A percentile compares a stretch with the other conserved stretches of the same genome.
Evolutionary conservation across 2,797 vertebrate genomes (phyloP).

Genomic region (Dryobates pubescens): DNA sequence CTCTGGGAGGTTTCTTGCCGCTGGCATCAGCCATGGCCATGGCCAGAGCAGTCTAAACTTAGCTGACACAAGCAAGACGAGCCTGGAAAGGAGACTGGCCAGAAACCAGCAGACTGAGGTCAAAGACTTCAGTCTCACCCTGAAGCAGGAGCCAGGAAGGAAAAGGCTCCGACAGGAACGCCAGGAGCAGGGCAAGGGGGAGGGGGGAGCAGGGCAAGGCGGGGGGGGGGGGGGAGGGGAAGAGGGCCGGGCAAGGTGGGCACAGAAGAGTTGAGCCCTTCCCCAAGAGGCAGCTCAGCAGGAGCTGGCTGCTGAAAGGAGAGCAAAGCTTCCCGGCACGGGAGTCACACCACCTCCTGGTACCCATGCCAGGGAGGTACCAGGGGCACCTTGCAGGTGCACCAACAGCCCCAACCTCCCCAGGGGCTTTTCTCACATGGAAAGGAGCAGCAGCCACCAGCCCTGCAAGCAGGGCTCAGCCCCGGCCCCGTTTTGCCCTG

Average conservation of each 20-base stretch:
- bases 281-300: not conserved
- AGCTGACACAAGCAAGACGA: slow-evolving; percentile 34
- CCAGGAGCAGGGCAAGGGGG: not conserved
- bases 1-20: slow-evolving; percentile 1
- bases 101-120: slow-evolving; percentile 54
- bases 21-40: not conserved
- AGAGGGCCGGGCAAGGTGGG: no score
- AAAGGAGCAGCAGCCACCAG: not conserved
- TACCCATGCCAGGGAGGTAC: not conserved
- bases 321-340: slow-evolving; percentile 56
- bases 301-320: not conserved
- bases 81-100: slow-evolving; percentile 56
- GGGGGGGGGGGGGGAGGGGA: not conserved
- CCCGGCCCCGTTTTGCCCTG: not conserved
- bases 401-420: no score
- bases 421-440: rapidly evolving
- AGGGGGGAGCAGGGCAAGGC: not conserved
- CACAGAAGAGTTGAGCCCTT: not conserved
- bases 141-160: not conserved
- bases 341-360: rapidly evolving
- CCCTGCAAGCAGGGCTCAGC: not conserved
- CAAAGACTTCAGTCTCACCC: slow-evolving; percentile 3
- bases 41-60: slow-evolving; percentile 55
- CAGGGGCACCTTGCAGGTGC: rapidly evolving
- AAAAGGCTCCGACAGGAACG: not conserved